A percentile compares a stretch with the other conserved stretches of the same genome.
Conservation (phyloP, 2,113 vertebrate genomes). For the Felis catus region DNA sequence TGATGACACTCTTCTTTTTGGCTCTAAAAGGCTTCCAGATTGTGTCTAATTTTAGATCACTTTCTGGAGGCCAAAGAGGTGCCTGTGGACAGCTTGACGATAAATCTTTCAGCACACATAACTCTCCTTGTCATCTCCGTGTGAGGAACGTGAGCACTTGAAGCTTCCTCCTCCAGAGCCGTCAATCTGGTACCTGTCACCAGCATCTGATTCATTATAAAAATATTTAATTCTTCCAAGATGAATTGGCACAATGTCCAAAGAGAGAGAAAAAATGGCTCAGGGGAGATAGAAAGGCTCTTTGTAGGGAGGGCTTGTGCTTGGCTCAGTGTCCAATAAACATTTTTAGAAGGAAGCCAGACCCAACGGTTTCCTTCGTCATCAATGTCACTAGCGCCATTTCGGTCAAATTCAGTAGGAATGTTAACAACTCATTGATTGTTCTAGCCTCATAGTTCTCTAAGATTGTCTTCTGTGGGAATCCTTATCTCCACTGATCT, state of each 20-base stretch:
- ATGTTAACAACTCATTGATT: not conserved
- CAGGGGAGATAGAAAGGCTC: slow-evolving; percentile 73
- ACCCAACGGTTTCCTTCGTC: not conserved
- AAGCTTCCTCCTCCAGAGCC: slow-evolving; percentile 82
- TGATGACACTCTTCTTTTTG: slow-evolving; percentile 75
- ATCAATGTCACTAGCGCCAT: not conserved
- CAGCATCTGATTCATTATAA: slow-evolving; percentile 84
- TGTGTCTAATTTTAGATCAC: slow-evolving; percentile 85
- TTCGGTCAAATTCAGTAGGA: not conserved
- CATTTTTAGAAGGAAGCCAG: slow-evolving; percentile 19
- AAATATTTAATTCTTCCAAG: slow-evolving; percentile 87
- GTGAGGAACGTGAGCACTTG: slow-evolving; percentile 81
- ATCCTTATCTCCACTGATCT: not conserved
- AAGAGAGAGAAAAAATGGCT: slow-evolving; percentile 77
- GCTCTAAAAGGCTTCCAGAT: slow-evolving; percentile 83
- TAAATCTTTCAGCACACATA: slow-evolving; percentile 77
- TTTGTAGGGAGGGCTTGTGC: slow-evolving; percentile 67
- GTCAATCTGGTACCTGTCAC: slow-evolving; percentile 87
- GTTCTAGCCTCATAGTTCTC: not conserved
- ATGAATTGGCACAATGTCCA: slow-evolving; percentile 85
- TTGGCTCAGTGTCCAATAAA: slow-evolving; percentile 71
- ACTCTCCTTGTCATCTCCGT: slow-evolving; percentile 72
- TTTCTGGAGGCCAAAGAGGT: slow-evolving; percentile 83
- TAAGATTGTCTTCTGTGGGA: not conserved
- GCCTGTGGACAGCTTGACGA: slow-evolving; percentile 84